Evolutionary conservation across 2,797 vertebrate genomes (phyloP).

Genomic region (Coracias cyanogaster): DNA sequence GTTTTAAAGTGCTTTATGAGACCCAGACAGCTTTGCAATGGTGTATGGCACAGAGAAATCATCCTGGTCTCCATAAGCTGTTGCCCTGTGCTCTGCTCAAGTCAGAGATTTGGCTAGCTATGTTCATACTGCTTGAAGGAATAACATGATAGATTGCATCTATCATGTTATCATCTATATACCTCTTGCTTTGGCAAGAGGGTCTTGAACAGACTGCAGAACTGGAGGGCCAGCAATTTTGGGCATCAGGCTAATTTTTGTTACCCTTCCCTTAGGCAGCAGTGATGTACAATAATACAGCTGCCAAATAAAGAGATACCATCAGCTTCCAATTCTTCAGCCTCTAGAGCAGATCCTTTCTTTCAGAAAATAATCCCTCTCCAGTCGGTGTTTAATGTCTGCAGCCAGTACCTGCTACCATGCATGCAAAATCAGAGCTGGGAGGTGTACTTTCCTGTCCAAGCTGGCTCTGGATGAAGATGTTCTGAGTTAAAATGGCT

Average conservation of each 20-base stretch:
- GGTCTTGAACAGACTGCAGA: background rate
- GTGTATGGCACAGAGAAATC: background rate
- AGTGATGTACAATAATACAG: background rate
- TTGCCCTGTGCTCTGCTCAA: background rate
- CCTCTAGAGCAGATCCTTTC: background rate
- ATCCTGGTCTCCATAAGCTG: background rate
- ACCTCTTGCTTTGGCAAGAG: background rate
- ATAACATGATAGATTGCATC: background rate
- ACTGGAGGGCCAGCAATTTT: background rate
- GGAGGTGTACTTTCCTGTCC: background rate
- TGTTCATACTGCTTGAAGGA: background rate
- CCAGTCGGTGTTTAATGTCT: background rate
- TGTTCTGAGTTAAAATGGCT: background rate
- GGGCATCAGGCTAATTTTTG: background rate
- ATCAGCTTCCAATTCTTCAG: slow-evolving; percentile 19
- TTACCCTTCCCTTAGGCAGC: background rate
- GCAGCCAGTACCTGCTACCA: background rate
- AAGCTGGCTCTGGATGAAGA: background rate
- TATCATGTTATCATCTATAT: too few species aligned
- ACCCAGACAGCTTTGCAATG: background rate
- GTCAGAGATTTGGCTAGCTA: background rate
- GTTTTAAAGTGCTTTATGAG: background rate
- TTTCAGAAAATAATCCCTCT: slow-evolving; percentile 28
- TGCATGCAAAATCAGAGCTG: background rate
- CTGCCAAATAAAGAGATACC: slow-evolving; percentile 14